Evolutionary conservation across 2,797 vertebrate genomes (phyloP).

Genomic region (Cyclopterus lumpus): DNA sequence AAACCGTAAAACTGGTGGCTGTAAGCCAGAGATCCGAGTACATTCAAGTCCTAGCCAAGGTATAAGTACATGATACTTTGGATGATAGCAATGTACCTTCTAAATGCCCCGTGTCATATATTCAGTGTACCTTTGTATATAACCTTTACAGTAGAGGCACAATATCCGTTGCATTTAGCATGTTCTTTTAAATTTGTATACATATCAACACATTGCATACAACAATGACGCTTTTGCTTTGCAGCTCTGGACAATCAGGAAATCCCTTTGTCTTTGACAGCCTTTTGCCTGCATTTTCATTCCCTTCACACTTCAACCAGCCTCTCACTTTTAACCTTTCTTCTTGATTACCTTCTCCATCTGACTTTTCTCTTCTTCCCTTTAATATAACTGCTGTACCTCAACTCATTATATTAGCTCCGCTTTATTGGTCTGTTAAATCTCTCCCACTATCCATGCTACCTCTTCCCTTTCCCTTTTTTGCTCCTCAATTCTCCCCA

Average conservation of each 20-base stretch:
- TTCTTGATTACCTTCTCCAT: constrained; percentile 10
- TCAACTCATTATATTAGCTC: constrained; percentile 43
- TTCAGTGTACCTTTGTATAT: constrained; percentile 28
- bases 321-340: constrained; percentile 31
- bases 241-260: constrained; percentile 1
- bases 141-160: constrained; percentile 21
- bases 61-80: constrained; percentile 69
- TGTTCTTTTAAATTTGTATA: not conserved
- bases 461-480: constrained; percentile 30
- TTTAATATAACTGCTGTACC: constrained; percentile 35
- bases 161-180: constrained; percentile 20
- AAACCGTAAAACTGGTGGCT: constrained; percentile 59
- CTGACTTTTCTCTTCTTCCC: constrained; percentile 16
- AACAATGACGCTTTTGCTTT: not conserved
- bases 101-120: constrained; percentile 29
- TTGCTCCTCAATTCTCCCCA: constrained; percentile 11
- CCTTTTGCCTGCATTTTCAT: constrained; percentile 11
- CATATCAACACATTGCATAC: constrained; percentile 9
- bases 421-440: constrained; percentile 31
- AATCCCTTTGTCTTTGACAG: not conserved
- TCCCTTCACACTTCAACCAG: constrained; percentile 12
- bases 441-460: constrained; percentile 22
- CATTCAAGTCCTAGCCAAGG: constrained; percentile 39
- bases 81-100: constrained; percentile 42
- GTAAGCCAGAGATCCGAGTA: constrained; percentile 54